Conservation (phyloP, 2,797 vertebrate species). For the Myiotriccus ornatus region DNA sequence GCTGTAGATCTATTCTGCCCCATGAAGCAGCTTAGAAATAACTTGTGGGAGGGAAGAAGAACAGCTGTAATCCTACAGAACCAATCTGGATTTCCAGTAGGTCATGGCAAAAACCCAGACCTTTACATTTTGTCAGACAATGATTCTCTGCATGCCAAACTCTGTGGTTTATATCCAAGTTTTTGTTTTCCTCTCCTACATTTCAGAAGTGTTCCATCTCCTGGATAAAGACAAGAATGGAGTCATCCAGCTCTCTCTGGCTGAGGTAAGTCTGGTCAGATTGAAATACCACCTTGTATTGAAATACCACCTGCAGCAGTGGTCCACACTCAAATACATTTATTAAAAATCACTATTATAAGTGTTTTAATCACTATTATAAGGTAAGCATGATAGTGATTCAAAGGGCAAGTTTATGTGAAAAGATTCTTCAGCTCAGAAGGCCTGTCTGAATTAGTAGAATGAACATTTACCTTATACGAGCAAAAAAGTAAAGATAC, state of each 20-base stretch:
- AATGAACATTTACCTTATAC: neutral
- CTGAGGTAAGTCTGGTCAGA: conserved; percentile 58
- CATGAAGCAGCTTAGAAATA: neutral
- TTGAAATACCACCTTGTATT: neutral
- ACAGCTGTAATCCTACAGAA: neutral
- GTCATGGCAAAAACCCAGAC: neutral
- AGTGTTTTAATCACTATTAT: neutral
- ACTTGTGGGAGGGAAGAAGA: neutral
- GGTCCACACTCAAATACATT: neutral
- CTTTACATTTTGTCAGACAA: neutral
- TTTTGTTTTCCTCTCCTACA: neutral
- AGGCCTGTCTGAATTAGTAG: neutral
- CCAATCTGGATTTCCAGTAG: neutral
- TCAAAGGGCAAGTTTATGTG: neutral
- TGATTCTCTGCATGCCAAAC: neutral
- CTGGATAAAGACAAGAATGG: conserved; percentile 68
- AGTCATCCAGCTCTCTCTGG: conserved; percentile 63
- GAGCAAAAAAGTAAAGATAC: neutral
- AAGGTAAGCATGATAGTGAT: neutral
- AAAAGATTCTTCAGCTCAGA: neutral
- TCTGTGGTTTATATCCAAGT: neutral
- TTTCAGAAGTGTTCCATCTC: conserved; percentile 68
- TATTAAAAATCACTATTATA: neutral
- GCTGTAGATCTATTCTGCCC: neutral
- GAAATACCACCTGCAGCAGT: neutral